These are phyloP conservation scores for Ptilodon capucinus DNA, from an alignment of 2,888 invertebrate genomes.

Conservation along the genomic window DNA sequence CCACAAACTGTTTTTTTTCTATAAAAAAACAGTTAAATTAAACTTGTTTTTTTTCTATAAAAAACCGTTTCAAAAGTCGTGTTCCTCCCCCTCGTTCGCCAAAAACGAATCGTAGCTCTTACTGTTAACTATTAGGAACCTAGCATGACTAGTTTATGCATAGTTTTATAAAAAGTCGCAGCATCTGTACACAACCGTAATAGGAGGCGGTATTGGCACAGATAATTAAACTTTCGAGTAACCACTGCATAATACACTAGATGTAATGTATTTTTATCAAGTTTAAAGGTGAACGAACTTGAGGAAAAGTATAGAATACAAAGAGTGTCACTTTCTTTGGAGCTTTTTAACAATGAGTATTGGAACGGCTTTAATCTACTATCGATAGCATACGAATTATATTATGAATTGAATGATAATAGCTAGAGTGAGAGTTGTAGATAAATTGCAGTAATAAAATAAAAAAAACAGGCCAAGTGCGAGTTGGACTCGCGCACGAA, in stretches of 20 bases:
- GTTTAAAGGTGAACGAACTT: slow-evolving; percentile 30
- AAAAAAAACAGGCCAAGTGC: no score
- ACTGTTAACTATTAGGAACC: no score
- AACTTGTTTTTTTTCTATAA: no score
- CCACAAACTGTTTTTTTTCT: no score
- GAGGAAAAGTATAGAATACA: slow-evolving; percentile 23
- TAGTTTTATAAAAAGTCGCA: neutral
- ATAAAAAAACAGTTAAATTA: no score
- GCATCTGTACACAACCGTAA: slow-evolving; percentile 2
- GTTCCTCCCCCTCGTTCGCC: no score
- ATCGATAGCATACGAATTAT: slow-evolving; percentile 6
- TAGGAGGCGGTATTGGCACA: slow-evolving; percentile 41
- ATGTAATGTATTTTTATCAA: slow-evolving; percentile 36
- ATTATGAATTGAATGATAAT: neutral
- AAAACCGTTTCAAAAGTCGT: no score
- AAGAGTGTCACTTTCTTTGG: slow-evolving; percentile 22
- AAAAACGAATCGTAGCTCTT: no score
- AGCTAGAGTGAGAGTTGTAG: no score
- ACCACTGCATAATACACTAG: slow-evolving; percentile 49
- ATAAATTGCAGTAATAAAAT: no score
- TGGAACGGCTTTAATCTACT: slow-evolving; percentile 10
- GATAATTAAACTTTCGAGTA: slow-evolving; percentile 69
- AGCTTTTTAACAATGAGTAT: slow-evolving; percentile 11
- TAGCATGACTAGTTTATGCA: neutral
- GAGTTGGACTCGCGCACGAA: no score